Evolutionary conservation across 2,888 invertebrate species (phyloP), one percentile per base, ranked within the genome.

Genomic region (Philereme transversata): DNA sequence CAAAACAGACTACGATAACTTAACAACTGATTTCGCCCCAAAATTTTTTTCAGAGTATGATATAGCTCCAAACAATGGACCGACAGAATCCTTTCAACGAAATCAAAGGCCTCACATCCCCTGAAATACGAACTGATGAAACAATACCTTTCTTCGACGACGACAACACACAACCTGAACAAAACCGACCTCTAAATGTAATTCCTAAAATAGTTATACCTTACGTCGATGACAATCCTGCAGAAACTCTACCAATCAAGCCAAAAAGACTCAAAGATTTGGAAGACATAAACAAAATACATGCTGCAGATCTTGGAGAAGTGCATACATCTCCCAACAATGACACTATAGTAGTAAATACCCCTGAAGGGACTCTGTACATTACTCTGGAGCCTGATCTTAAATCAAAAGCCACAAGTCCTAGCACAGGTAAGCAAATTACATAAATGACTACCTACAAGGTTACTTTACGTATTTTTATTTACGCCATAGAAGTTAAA

Each of bases 311-410:
- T 64, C 69, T 92, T 57, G 89, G 88, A n/a, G 75, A 82, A 4
- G 80, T 90, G 8, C 88, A 86, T 64, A 70, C 78, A 4, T 82
- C 84, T 1, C 87, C 90, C 6, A 83, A 90, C 55, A 89, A 81
- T 67, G 91, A 92, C 70, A 91, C 91, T 0, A 91, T 92, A 72
- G 86, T 91, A 41, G 88, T 92, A 0, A 86, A 90, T 59, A 92
- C 91, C 3, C 90, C 91, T 52, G 91, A 92, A 83, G 91, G 91
- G 8, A 90, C 87, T 5, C 73, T 92, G 3, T 92, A 92, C 34
- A 90, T 92, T 33, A 92, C 91, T 43, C 70, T 92, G 72, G 89
- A 91, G 52, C 88, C 89, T 22, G 88, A 90, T 60, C 75, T 79
- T 7, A 85, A 76, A 35, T 60, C 67, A 0, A 76, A 68, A 40